Evolutionary conservation across 1,140 invertebrate genomes (phyloP).

Genomic region (Tetramorium alpestre): DNA sequence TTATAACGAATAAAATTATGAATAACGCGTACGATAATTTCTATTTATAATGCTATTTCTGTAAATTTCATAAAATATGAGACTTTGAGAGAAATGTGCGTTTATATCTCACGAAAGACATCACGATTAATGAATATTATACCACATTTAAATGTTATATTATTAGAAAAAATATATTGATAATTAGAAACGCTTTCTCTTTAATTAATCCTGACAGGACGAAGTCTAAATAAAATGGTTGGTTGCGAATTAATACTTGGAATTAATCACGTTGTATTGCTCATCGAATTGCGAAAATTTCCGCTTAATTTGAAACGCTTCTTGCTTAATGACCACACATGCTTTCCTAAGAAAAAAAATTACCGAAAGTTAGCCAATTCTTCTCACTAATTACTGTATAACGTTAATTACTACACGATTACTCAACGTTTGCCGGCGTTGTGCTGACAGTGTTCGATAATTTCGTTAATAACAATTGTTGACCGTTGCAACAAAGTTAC

Average conservation of each 20-base stretch:
- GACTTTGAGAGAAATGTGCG: not conserved
- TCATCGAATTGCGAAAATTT: conserved; percentile 16
- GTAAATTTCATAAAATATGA: not conserved
- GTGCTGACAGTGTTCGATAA: not conserved
- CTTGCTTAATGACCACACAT: not conserved
- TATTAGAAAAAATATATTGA: not conserved
- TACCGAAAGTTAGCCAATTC: conserved; percentile 16
- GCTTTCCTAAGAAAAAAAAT: conserved; percentile 20
- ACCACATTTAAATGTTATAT: not conserved
- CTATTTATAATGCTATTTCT: not conserved
- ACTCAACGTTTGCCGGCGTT: conserved; percentile 12
- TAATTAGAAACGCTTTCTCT: not conserved
- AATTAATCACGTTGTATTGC: not conserved
- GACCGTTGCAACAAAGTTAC: not conserved
- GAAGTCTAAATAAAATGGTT: not conserved
- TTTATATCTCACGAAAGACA: not conserved
- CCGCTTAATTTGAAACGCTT: not conserved
- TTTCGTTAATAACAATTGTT: conserved; percentile 1
- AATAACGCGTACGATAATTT: not conserved
- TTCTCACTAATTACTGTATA: conserved; percentile 1
- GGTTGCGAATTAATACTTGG: not conserved
- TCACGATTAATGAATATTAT: not conserved
- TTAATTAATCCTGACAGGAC: not conserved
- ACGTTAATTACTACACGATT: not conserved
- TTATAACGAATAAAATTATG: conserved; percentile 5